These are phyloP conservation scores for Pachypeltis micranthus DNA, from an alignment of 1,140 invertebrate genomes.

Conservation along the genomic window DNA sequence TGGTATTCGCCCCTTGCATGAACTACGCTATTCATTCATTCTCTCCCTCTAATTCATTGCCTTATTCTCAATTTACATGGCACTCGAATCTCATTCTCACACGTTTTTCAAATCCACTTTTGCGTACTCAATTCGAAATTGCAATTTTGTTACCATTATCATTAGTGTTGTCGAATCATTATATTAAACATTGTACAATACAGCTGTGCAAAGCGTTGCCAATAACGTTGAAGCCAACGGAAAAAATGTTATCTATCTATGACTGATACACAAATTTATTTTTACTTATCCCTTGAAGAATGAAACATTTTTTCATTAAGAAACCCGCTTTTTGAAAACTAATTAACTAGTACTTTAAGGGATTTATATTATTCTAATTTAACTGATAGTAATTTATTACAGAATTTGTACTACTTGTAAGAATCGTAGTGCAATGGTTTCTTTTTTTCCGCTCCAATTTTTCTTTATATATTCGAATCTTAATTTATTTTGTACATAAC, in stretches of 20 bases:
- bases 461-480: too few relatives aligned
- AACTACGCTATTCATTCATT: too few relatives aligned
- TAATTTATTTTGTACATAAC: conserved; percentile 16
- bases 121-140: conserved; percentile 14
- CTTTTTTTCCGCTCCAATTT: too few relatives aligned
- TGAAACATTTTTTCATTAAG: too few relatives aligned
- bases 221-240: conserved; percentile 20
- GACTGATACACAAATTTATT: conserved; percentile 22
- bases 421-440: conserved; percentile 21
- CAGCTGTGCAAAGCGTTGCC: conserved; percentile 15
- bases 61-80: too few relatives aligned
- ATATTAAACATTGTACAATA: conserved; percentile 23
- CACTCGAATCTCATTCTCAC: neutral
- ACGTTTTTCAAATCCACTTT: conserved; percentile 6
- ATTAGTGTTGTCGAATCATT: too few relatives aligned
- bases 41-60: too few relatives aligned
- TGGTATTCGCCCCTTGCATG: too few relatives aligned
- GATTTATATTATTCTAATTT: conserved; percentile 20
- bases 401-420: conserved; percentile 2
- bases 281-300: conserved; percentile 13
- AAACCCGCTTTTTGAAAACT: conserved; percentile 23
- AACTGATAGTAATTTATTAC: conserved; percentile 14
- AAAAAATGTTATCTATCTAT: conserved; percentile 16
- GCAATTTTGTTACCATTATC: too few relatives aligned
- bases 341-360: conserved; percentile 24